Evolutionary conservation across 2,888 invertebrate species (phyloP).

Genomic region (Lamellibrachia columna): DNA sequence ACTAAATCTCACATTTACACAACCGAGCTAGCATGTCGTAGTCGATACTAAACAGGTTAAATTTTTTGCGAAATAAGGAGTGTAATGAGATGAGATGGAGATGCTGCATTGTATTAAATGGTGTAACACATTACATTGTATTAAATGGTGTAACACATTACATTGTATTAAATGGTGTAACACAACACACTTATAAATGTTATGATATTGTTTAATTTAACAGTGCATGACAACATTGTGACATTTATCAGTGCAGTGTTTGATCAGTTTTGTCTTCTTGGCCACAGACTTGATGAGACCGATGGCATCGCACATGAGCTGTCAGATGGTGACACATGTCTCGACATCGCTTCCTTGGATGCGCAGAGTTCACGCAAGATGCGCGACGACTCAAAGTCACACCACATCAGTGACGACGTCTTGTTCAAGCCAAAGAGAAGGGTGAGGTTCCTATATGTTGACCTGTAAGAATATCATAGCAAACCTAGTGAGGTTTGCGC

Average conservation of each 20-base stretch:
- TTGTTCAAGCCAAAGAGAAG: constrained; percentile 19
- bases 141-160: background rate
- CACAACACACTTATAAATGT: background rate
- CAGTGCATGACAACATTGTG: background rate
- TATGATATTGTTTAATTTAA: background rate
- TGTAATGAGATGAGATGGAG: background rate
- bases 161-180: background rate
- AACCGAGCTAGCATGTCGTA: too few species aligned
- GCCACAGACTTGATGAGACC: background rate
- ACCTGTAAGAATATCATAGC: background rate
- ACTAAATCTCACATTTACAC: too few species aligned
- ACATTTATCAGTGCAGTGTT: background rate
- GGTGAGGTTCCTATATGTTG: background rate
- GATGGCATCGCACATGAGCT: background rate
- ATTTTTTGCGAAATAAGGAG: too few species aligned
- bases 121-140: too few species aligned
- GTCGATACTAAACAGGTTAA: too few species aligned
- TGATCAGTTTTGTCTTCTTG: background rate
- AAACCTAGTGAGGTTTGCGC: background rate
- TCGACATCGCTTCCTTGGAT: constrained; percentile 75
- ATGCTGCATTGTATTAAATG: background rate
- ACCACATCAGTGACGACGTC: constrained; percentile 77
- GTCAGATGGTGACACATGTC: constrained; percentile 72
- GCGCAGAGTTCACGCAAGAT: constrained; percentile 93
- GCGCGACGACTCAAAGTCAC: constrained; percentile 91